Base-by-base conservation (phyloP, 2,113 vertebrate genomes). In the Strix uralensis region DNA sequence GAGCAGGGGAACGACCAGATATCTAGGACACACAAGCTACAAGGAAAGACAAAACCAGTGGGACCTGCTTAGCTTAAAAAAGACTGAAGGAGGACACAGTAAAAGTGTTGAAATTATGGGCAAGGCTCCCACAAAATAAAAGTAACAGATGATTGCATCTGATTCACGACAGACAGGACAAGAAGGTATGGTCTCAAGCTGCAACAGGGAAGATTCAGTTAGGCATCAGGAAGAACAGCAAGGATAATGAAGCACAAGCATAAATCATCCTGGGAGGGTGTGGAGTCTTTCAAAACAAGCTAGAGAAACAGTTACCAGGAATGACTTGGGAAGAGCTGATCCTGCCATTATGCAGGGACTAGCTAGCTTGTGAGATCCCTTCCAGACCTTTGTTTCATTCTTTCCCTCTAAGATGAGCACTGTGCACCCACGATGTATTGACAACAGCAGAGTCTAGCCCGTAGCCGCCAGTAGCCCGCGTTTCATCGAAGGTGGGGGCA, bases 401-500 rank as follows among this genome's bases (percentile, higher is more conserved):
- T 49, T 17, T n/a, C 57, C 44, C 49, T 69, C 6, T 34, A 79
- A 62, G 70, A 40, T 18, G 13, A 74, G 47, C 49, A 15, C 3
- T 65, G 34, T 51, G 40, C 16, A 47, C 38, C 36, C 40, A 54
- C 3, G 2, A 47, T 3, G 6, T 13, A 75, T 2, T 22, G 20
- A n/a, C 52, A 42, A 26, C 40, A 81, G 69, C 22, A 57, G 38
- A 67, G 23, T 13, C 47, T 40, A 59, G 29, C 22, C 52, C 82
- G 17, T 2, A 40, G 61, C 20, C 5, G 1, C 17, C 54, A 44
- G 38, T 1, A 65, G 47, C 32, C 58, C 77, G 34, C 0, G 0
- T 58, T 83, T 57, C 51, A 61, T 23, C 61, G 62, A 73, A 62
- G 46, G 21, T 36, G 22, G 54, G 34, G 15, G 38, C 36, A 77